Base-by-base conservation (phyloP, 2,113 vertebrate species). In the Erythrolamprus reginae region DNA sequence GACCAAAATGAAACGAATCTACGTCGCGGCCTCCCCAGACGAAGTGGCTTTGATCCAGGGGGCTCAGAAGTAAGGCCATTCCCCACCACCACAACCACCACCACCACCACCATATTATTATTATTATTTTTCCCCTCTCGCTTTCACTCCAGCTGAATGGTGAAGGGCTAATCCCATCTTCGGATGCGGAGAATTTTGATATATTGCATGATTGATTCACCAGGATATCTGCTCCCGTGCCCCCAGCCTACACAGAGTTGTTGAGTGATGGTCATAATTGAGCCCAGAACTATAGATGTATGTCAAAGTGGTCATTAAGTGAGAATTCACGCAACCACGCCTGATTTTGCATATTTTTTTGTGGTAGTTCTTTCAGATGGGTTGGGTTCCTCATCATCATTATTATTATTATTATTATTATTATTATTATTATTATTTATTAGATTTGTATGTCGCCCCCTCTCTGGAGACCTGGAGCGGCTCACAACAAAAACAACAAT, bases 31-130 rank as follows among this genome's bases (percentile, higher is more conserved):
- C 38, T 99, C 99, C 5, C 99, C 99, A 0, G 99, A 99, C 45
- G 99, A 99, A 96, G 97, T 99, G 1, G 99, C 99, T 83, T 96
- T 99, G 95, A 98, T 99, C 89, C 98, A 98, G 94, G 99, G 99
- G 6, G 99, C 99, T 89, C 98, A 98, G 96, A 98, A 97, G 99
- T 99, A 97, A 97, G 97, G 56, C 33, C 0, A 1, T 12, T 28
- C 38, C 52, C 38, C 77, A 88, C 19, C 0, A 0, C n/a, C n/a
- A n/a, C n/a, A n/a, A n/a, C n/a, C n/a, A n/a, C n/a, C n/a, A n/a
- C n/a, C n/a, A n/a, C n/a, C n/a, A n/a, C n/a, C n/a, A n/a, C n/a
- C n/a, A n/a, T n/a, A n/a, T n/a, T n/a, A n/a, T n/a, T 42, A 0
- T 77, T 8, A 10, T 50, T 45, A 3, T 45, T 1, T 38, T 7